Evolutionary conservation across 1,140 invertebrate genomes (phyloP), one percentile per base, ranked within the genome.

Genomic region (Leptopilina boulardi): DNA sequence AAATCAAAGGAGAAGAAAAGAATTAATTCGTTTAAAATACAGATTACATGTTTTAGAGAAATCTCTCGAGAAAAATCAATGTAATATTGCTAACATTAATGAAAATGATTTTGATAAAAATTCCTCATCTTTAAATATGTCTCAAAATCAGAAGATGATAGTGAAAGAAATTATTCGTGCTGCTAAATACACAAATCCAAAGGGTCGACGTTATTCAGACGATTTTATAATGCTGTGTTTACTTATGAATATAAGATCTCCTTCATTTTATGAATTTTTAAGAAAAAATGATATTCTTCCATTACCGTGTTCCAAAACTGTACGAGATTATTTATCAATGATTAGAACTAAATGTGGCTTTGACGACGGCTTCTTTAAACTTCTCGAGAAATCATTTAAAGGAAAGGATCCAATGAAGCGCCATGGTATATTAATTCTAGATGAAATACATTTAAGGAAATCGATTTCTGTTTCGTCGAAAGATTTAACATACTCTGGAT

Each of bases 201-300:
- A 75, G 10, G 82, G 82, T 11, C 77, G 54, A 11, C 75, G 78
- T 51, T 85, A 81, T 76, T 73, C 76, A 4, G 73, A 82, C 23
- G 74, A 83, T 1, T 85, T 75, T 72, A 10, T 84, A 5, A 79
- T 82, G 66, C n/a, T 83, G 15, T 81, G 80, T 44, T 74, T 84
- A 30, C 66, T 83, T 0, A 74, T 84, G 74, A 84, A 73, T 42
- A 82, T 84, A 6, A 73, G 70, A 21, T 82, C 79, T 38, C 77
- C 74, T 11, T n/a, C 44, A 3, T 80, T 56, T 70, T 83, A 85
- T 73, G 73, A 82, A 59, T 83, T 85, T 77, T 77, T 83, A 18
- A 70, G 73, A 1, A 80, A 80, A 66, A 77, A 83, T 75, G 41
- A 80, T 21, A 77, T 85, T 5, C 79, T 77, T 18, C 5, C 26